phyloP scores from a whole-genome alignment of 2,888 invertebrate species.

The Hipparchia sbordonii region DNA sequence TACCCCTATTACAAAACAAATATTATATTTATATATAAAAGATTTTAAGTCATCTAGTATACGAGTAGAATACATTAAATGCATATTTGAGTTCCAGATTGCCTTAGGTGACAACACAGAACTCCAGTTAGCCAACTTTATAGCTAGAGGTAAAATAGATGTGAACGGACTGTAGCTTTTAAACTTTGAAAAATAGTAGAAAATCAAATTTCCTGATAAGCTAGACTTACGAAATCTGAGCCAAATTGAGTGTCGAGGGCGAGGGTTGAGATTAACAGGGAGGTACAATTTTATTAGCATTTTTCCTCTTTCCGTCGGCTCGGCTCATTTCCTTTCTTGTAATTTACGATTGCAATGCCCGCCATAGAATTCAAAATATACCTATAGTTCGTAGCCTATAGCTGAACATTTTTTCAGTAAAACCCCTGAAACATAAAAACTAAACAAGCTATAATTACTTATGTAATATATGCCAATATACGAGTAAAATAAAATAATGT shows the following conservation, averaged over 20 bases:
- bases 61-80: too few relatives aligned
- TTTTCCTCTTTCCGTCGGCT: constrained; percentile 73
- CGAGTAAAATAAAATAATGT: too few relatives aligned
- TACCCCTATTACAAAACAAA: too few relatives aligned
- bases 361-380: constrained; percentile 62
- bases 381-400: constrained; percentile 46
- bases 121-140: too few relatives aligned
- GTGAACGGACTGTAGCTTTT: too few relatives aligned
- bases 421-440: neutral
- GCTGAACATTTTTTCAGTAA: constrained; percentile 53
- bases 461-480: too few relatives aligned
- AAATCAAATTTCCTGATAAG: constrained; percentile 47
- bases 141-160: too few relatives aligned
- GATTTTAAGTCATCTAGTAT: too few relatives aligned
- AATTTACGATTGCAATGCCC: constrained; percentile 66
- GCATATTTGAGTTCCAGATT: too few relatives aligned
- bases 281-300: constrained; percentile 79
- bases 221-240: constrained; percentile 62
- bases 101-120: too few relatives aligned
- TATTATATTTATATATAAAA: too few relatives aligned
- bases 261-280: constrained; percentile 75
- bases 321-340: constrained; percentile 74
- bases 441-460: too few relatives aligned
- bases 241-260: constrained; percentile 56
- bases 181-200: constrained; percentile 36